Conservation (phyloP, 1,140 invertebrate species). For the Anastrepha obliqua region DNA sequence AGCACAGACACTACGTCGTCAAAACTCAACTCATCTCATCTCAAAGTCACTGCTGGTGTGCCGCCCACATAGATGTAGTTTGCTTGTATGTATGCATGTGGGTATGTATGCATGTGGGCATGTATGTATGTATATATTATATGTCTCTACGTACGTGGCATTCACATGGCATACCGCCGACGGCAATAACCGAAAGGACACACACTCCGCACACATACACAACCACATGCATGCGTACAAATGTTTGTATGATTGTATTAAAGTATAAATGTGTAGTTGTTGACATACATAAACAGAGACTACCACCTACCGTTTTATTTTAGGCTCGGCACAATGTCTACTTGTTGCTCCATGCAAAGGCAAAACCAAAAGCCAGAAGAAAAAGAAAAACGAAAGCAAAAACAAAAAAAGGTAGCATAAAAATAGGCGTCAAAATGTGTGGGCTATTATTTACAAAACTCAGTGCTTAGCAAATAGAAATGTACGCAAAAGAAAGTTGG, state of each 20-base stretch:
- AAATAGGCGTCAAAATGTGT: neutral
- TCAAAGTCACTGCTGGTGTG: no score
- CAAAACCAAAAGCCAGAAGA: neutral
- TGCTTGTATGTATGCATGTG: neutral
- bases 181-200: slow-evolving; percentile 1
- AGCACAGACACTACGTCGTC: no score
- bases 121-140: no score
- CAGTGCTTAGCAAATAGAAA: neutral
- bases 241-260: neutral
- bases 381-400: neutral
- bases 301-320: neutral
- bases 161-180: neutral
- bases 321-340: neutral
- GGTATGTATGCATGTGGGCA: neutral
- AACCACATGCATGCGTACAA: neutral
- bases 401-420: neutral
- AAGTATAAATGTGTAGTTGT: neutral
- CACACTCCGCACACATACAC: neutral
- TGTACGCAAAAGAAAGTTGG: neutral
- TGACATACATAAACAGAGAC: neutral
- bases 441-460: neutral
- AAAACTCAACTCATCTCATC: no score
- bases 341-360: neutral
- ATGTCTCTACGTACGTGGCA: neutral
- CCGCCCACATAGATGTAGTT: no score